Conservation (phyloP, 1,140 invertebrate genomes). For the Caerostris extrusa region DNA sequence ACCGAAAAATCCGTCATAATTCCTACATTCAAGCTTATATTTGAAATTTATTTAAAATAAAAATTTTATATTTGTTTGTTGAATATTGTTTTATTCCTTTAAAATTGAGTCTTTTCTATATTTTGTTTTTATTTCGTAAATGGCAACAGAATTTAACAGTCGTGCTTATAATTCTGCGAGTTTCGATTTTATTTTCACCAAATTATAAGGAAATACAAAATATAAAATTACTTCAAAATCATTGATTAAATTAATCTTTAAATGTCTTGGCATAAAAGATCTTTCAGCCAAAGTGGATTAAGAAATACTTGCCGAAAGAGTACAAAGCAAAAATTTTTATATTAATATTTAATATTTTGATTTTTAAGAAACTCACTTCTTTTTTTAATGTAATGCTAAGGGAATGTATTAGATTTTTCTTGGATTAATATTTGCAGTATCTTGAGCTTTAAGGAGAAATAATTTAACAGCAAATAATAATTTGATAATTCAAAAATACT, state of each 20-base stretch:
- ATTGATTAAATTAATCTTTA: background rate
- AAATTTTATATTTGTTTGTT: background rate
- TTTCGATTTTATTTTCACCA: background rate
- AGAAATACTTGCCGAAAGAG: constrained; percentile 46
- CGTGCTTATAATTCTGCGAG: background rate
- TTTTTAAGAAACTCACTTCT: too few relatives aligned
- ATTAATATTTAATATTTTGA: too few relatives aligned
- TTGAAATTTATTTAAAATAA: background rate
- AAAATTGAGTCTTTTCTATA: background rate
- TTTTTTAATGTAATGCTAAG: too few relatives aligned
- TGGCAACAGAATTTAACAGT: background rate
- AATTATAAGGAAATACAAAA: background rate
- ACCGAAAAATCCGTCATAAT: too few relatives aligned
- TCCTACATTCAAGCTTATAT: background rate
- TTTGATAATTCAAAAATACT: too few relatives aligned
- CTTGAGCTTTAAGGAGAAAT: too few relatives aligned
- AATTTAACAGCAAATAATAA: too few relatives aligned
- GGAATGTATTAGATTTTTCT: too few relatives aligned
- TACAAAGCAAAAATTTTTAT: background rate
- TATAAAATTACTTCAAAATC: background rate
- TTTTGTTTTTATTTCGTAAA: background rate
- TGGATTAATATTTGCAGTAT: too few relatives aligned
- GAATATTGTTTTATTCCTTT: background rate
- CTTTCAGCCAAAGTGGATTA: background rate
- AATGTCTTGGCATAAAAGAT: constrained; percentile 49